Base-by-base conservation (phyloP, 2,888 invertebrate species). In the Caenorhabditis doughertyi region DNA sequence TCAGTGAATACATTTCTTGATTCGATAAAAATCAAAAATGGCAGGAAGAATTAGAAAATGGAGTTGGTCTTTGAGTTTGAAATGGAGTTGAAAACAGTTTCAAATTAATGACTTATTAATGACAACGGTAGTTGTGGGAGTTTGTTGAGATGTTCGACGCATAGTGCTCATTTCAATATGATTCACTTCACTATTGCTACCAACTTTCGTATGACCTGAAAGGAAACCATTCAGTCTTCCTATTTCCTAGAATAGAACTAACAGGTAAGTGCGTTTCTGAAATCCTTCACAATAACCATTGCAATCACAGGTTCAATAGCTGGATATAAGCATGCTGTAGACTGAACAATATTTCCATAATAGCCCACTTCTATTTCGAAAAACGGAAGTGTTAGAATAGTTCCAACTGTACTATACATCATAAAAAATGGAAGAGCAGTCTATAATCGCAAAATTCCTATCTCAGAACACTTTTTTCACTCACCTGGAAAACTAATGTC, bases 361-460 rank as follows among this genome's bases (percentile, higher is more conserved):
- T 9, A 1, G 9, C 67, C 67, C 4, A 67, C 51, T n/a, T 53
- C 67, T 0, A 67, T 25, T 67, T 67, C 67, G 5, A 67, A 53
- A 4, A 53, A 35, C 0, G 67, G 67, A 53, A 67, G 53, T 7
- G 35, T 53, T 16, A 67, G 23, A 8, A 67, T 39, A 9, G 13
- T 25, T n/a, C 67, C 67, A 32, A 67, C 67, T 3, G 51, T 21
- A 23, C 35, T 53, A 13, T 67, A 67, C 67, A 67, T 67, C 16
- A 8, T 35, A 18, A 53, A 27, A n/a, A 67, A 53, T n/a, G 67
- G 67, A 4, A 67, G n/a, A n/a, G n/a, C n/a, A n/a, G n/a, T n/a
- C 18, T 16, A 16, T 5, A 32, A 11, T n/a, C n/a, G 5, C 7
- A 56, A 27, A 39, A 18, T 13, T 21, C 3, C n/a, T 27, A n/a